phyloP scores from a whole-genome alignment of 1,140 invertebrate genomes.

The Diploscapter pachys region DNA sequence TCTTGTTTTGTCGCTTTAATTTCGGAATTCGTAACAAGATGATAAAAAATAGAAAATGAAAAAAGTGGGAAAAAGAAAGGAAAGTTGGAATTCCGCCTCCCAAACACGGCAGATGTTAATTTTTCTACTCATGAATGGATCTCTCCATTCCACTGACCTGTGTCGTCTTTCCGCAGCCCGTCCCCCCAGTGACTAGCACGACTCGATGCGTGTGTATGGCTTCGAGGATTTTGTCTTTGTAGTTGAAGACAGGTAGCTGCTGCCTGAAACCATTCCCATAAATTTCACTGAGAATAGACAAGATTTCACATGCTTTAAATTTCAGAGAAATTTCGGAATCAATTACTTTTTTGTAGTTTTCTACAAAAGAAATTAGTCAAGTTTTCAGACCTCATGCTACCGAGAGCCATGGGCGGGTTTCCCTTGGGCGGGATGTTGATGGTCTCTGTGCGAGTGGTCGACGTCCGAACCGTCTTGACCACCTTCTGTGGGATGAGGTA shows the following conservation, averaged over 20 bases:
- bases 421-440: neutral
- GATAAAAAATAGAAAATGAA: slow-evolving; percentile 6
- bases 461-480: no score
- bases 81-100: no score
- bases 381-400: neutral
- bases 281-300: slow-evolving; percentile 54
- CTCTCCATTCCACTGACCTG: slow-evolving; percentile 65
- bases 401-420: neutral
- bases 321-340: neutral
- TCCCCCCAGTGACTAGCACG: slow-evolving; percentile 77
- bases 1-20: no score
- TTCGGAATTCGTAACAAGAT: no score
- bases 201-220: slow-evolving; percentile 80
- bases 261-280: slow-evolving; percentile 67
- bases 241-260: slow-evolving; percentile 65
- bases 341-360: neutral
- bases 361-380: neutral
- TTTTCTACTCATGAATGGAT: no score
- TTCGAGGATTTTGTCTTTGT: slow-evolving; percentile 64
- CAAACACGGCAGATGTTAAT: no score
- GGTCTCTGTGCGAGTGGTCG: no score
- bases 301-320: neutral
- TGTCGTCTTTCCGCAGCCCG: slow-evolving; percentile 84
- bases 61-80: neutral
- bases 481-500: no score